These are phyloP conservation scores for Omphaloscelis lunosa DNA, from an alignment of 2,888 invertebrate genomes.

Conservation along the genomic window DNA sequence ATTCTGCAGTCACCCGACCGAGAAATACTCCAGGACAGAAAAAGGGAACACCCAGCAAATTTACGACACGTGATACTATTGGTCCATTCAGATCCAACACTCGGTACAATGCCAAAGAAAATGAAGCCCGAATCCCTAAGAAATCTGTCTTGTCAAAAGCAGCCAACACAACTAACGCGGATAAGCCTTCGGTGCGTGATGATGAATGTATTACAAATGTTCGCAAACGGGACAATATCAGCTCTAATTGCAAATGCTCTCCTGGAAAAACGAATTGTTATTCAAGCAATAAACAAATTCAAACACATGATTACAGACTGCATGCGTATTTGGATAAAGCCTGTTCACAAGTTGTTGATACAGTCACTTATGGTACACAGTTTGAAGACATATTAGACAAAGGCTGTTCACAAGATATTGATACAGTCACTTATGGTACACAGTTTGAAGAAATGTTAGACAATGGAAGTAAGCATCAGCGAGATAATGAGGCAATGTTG, in stretches of 20 bases:
- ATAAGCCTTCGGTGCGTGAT: conserved; percentile 74
- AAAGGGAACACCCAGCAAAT: conserved; percentile 71
- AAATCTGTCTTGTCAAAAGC: conserved; percentile 65
- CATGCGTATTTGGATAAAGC: conserved; percentile 75
- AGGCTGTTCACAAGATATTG: conserved; percentile 65
- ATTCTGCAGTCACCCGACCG: conserved; percentile 66
- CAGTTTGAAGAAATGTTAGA: conserved; percentile 56
- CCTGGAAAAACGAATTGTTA: conserved; percentile 55
- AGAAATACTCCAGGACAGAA: conserved; percentile 72
- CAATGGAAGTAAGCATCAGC: neutral
- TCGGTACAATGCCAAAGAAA: conserved; percentile 70
- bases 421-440: conserved; percentile 71
- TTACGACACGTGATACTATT: conserved; percentile 61
- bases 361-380: conserved; percentile 72
- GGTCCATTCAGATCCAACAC: conserved; percentile 55
- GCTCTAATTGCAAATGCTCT: conserved; percentile 69
- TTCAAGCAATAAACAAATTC: conserved; percentile 70
- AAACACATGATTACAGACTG: conserved; percentile 66
- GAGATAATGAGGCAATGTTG: neutral
- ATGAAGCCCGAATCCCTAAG: conserved; percentile 50
- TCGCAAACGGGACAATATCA: conserved; percentile 71
- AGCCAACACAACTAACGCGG: conserved; percentile 71
- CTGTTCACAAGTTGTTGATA: conserved; percentile 69
- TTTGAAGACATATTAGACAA: neutral
- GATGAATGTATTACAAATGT: conserved; percentile 77